These are phyloP conservation scores for Sprattus sprattus DNA, from an alignment of 2,113 vertebrate species.

Conservation along the genomic window DNA sequence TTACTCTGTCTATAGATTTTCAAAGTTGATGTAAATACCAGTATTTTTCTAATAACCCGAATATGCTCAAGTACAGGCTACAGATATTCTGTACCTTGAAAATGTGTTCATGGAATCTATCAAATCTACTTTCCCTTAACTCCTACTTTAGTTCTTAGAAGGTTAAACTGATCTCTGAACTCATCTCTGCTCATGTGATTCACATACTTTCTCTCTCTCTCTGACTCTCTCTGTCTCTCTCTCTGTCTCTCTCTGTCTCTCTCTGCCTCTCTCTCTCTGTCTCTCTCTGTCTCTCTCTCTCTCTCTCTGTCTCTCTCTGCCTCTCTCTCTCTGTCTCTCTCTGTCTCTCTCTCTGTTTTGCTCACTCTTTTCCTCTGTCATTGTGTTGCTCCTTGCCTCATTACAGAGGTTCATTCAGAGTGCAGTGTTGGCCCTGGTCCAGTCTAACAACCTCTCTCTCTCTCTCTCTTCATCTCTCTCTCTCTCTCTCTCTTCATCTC, in stretches of 20 bases:
- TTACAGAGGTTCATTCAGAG: constrained; percentile 11
- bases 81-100: background rate
- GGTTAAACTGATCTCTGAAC: background rate
- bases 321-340: background rate
- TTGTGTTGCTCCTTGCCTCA: constrained; percentile 8
- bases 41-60: background rate
- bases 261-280: background rate
- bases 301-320: background rate
- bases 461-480: background rate
- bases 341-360: background rate
- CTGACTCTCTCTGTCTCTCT: background rate
- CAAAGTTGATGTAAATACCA: background rate
- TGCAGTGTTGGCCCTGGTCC: background rate
- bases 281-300: background rate
- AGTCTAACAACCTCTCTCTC: background rate
- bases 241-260: background rate
- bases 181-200: background rate
- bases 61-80: background rate
- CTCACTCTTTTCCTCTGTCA: background rate
- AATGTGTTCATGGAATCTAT: constrained; percentile 22
- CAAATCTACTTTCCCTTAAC: background rate
- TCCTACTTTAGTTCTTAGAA: background rate
- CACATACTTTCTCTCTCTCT: background rate
- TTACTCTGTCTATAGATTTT: background rate
- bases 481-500: constrained; percentile 8